A percentile compares a stretch with the other conserved stretches of the same genome.
phyloP scores from a whole-genome alignment of 1,140 invertebrate genomes.

The Pogonomyrmex barbatus region DNA sequence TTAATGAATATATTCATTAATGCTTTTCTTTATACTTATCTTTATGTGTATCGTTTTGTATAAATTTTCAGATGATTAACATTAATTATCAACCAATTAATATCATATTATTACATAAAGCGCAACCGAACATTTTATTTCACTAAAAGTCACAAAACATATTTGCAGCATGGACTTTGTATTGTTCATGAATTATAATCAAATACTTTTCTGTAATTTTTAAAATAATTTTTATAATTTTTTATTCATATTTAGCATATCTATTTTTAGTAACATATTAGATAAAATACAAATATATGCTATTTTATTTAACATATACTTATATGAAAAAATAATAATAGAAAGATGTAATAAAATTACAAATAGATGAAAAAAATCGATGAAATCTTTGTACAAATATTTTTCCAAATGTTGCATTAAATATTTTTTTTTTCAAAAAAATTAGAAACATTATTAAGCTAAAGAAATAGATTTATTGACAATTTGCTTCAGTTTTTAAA shows the following conservation, averaged over 20 bases:
- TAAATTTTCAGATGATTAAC: background rate
- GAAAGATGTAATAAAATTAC: background rate
- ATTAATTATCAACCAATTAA: conserved; percentile 3
- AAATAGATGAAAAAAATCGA: background rate
- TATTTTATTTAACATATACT: conserved; percentile 11
- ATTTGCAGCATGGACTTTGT: background rate
- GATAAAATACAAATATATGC: background rate
- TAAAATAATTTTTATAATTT: conserved; percentile 8
- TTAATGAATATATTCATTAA: conserved; percentile 4
- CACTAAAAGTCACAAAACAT: background rate
- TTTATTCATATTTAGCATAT: background rate
- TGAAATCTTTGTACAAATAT: background rate
- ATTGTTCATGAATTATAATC: background rate
- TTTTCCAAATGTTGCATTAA: background rate
- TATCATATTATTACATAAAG: background rate
- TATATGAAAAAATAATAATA: background rate
- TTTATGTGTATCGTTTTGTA: background rate
- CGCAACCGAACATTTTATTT: background rate
- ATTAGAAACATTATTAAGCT: background rate
- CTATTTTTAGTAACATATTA: background rate
- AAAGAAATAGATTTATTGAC: background rate
- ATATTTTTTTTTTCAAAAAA: background rate
- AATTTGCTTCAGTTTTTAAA: background rate
- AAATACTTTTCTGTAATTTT: background rate
- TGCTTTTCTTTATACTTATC: background rate